These are phyloP conservation scores for Jacana jacana DNA, from an alignment of 2,113 vertebrate species.

Conservation along the genomic window DNA sequence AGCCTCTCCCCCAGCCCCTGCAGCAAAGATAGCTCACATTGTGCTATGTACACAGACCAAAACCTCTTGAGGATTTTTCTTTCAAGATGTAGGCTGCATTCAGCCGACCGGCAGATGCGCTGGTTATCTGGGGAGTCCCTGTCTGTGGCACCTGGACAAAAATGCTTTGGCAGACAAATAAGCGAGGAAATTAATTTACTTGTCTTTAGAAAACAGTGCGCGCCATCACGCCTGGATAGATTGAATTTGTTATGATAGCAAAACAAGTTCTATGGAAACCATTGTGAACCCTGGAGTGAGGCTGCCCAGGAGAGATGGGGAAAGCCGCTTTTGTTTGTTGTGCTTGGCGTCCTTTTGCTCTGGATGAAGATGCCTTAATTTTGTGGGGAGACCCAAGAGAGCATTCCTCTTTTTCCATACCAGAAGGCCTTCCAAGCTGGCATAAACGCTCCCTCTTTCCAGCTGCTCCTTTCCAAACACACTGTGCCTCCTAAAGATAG, in stretches of 20 bases:
- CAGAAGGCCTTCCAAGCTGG: conserved; percentile 81
- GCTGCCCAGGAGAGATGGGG: conserved; percentile 83
- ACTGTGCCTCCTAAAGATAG: conserved; percentile 82
- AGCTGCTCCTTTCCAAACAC: conserved; percentile 80
- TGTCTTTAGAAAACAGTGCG: conserved; percentile 50
- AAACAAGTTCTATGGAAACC: conserved; percentile 91
- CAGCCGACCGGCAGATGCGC: neutral
- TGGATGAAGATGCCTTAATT: conserved; percentile 77
- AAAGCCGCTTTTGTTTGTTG: conserved; percentile 90
- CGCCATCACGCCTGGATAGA: conserved; percentile 68
- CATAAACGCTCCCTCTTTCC: conserved; percentile 74
- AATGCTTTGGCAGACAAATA: conserved; percentile 41
- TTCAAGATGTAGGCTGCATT: fast-evolving
- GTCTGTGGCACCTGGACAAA: conserved; percentile 42
- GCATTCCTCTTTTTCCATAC: conserved; percentile 78
- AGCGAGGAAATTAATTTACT: conserved; percentile 59
- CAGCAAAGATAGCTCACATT: neutral
- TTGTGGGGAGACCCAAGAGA: conserved; percentile 78
- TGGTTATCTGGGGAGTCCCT: conserved; percentile 24
- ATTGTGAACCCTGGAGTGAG: conserved; percentile 82
- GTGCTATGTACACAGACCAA: neutral
- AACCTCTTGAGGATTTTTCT: neutral
- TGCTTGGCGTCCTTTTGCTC: conserved; percentile 79
- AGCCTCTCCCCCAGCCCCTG: neutral
- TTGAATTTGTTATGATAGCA: conserved; percentile 88